Evolutionary conservation across 1,140 invertebrate species (phyloP), one percentile per base, ranked within the genome.

Genomic region (Ostrea denselamellosa): DNA sequence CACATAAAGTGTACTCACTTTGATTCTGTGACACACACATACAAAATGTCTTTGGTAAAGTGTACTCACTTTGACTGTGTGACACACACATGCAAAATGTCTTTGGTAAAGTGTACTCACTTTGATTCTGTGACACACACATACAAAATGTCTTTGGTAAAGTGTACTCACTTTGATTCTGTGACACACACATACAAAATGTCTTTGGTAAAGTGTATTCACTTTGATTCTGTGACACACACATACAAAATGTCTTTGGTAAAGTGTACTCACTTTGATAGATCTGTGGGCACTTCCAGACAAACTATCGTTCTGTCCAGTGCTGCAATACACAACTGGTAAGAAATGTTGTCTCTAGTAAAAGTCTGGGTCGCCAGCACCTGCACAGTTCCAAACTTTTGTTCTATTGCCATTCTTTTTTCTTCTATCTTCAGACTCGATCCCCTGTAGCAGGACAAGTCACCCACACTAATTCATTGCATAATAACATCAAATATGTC

Each of bases 261-360:
- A 25, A 34, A 77, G 0, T 25, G 68, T 62, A 62, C 68, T 25
- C 9, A 77, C 68, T 77, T 77, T 25, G 68, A 77, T 10, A 77
- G 22, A 25, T 77, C 68, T 28, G 25, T 44, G 9, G 68, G 68
- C 28, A 34, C 68, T 77, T 77, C 68, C 25, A 77, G 68, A 77
- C 68, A 77, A 12, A 77, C 68, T 51, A 25, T 5, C 82, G 82
- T 58, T 68, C 53, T 86, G 19, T 89, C 88, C 82, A 89, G 51
- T 85, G 54, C 12, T 86, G 82, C 62, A 77, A 71, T 44, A 89
- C 65, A 54, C 85, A 22, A 62, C 81, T 83, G 8, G 81, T 14
- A 17, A 58, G 87, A 7, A n/a, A 22, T 17, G 44, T 53, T 53
- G 22, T 28, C 25, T 5, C 68, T 77, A 25, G 25, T 77, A 25